Conservation (phyloP, 2,888 invertebrate genomes). For the Alloscopus bannaensis region DNA sequence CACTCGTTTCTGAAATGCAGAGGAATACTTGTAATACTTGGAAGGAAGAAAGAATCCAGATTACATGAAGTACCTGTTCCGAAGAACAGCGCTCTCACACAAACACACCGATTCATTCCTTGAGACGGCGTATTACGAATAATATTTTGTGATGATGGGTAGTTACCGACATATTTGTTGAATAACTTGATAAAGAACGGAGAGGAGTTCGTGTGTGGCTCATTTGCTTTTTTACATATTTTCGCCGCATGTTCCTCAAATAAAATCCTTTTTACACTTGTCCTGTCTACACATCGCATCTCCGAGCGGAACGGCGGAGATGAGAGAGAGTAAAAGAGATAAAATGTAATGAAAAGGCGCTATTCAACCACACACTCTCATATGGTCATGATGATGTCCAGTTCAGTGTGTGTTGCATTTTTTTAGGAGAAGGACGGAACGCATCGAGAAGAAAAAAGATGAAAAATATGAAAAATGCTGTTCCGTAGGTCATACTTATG, state of each 20-base stretch:
- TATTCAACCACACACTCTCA: too few relatives aligned
- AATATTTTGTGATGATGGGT: constrained; percentile 9
- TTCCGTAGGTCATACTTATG: constrained; percentile 50
- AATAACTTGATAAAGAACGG: constrained; percentile 40
- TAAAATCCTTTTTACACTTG: constrained; percentile 14
- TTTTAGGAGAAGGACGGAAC: too few relatives aligned
- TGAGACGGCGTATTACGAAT: constrained; percentile 3
- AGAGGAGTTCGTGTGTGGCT: constrained; percentile 62
- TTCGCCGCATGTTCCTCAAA: constrained; percentile 25
- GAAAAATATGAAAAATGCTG: constrained; percentile 42
- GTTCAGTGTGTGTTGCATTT: too few relatives aligned
- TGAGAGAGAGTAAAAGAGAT: not conserved
- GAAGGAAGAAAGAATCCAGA: not conserved
- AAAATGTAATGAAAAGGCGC: not conserved
- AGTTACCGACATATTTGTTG: constrained; percentile 7
- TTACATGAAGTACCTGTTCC: not conserved
- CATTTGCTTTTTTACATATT: constrained; percentile 51
- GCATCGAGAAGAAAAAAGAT: not conserved
- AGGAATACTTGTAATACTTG: not conserved
- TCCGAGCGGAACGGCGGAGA: too few relatives aligned
- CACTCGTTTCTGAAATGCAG: not conserved
- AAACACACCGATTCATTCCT: too few relatives aligned
- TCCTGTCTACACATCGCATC: constrained; percentile 18
- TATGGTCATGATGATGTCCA: too few relatives aligned
- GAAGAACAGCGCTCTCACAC: too few relatives aligned